These are phyloP conservation scores for Athalia circularis DNA, from an alignment of 2,888 invertebrate species.

Conservation along the genomic window DNA sequence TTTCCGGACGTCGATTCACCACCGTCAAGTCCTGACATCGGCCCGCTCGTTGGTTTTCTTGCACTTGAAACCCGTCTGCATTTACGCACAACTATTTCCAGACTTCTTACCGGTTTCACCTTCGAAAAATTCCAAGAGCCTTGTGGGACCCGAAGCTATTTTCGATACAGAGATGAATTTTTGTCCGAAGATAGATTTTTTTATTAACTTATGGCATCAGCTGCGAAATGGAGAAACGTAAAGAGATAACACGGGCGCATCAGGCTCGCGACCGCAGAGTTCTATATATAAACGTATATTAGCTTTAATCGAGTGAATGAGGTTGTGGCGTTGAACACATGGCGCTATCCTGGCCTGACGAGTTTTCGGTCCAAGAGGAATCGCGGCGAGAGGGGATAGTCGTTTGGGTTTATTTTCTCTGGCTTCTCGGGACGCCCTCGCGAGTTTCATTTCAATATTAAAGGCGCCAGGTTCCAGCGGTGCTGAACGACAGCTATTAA, in stretches of 20 bases:
- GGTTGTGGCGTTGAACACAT: conserved; percentile 40
- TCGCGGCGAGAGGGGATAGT: conserved; percentile 13
- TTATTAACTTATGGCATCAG: too few species aligned
- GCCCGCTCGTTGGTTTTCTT: too few species aligned
- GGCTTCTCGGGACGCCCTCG: conserved; percentile 29
- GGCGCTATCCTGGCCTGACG: conserved; percentile 32
- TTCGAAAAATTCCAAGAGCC: too few species aligned
- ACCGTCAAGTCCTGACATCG: too few species aligned
- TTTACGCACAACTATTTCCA: too few species aligned
- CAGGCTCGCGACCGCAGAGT: not conserved
- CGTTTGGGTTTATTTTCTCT: conserved; percentile 39
- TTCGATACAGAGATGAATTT: too few species aligned
- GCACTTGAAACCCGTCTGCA: too few species aligned
- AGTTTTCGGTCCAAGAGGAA: conserved; percentile 23
- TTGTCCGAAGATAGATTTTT: too few species aligned
- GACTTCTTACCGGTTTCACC: too few species aligned
- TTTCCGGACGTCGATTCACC: too few species aligned
- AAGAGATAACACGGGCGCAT: not conserved
- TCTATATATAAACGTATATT: not conserved
- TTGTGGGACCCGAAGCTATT: too few species aligned
- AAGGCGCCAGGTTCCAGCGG: conserved; percentile 26
- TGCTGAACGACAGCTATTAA: conserved; percentile 41
- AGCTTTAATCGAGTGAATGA: conserved; percentile 33
- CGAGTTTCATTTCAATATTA: conserved; percentile 39
- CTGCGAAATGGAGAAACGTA: not conserved